phyloP scores from a whole-genome alignment of 2,113 vertebrate species.

The Microtus oregoni region DNA sequence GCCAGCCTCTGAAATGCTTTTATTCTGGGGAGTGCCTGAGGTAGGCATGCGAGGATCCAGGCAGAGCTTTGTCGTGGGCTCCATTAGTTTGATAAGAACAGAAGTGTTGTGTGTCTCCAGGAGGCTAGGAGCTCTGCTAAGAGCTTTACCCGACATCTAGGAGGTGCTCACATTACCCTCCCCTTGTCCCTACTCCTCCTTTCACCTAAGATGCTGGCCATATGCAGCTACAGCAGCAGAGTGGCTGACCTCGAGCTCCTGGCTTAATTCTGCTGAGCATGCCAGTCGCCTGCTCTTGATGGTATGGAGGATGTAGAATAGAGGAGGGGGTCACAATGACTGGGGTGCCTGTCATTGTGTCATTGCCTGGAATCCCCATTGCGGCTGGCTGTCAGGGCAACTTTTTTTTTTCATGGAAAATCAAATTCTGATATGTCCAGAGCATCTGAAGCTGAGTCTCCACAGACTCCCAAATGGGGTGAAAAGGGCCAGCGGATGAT shows the following conservation, averaged over 20 bases:
- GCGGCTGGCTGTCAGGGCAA: background rate
- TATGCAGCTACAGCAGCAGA: background rate
- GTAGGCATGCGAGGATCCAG: background rate
- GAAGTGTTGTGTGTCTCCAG: background rate
- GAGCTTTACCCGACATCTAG: background rate
- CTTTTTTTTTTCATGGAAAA: background rate
- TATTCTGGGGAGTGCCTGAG: background rate
- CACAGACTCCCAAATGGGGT: background rate
- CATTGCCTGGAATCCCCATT: background rate
- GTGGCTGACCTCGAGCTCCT: background rate
- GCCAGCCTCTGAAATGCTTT: background rate
- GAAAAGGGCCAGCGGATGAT: background rate
- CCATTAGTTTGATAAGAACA: background rate
- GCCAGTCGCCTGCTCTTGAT: background rate
- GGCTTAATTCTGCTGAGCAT: too few relatives aligned
- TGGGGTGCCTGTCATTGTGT: background rate
- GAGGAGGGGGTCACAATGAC: too few relatives aligned
- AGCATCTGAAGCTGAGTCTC: background rate
- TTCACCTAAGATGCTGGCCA: background rate
- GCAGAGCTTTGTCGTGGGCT: background rate
- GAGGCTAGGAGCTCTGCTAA: background rate
- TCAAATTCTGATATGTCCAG: background rate
- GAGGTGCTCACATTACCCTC: accelerated
- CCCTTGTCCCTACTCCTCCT: too few relatives aligned
- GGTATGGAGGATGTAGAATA: background rate